Percentiles rank a stretch among this genome's conserved stretches.
Conservation (phyloP, 1,140 invertebrate species). For the Drosophila nasuta region DNA sequence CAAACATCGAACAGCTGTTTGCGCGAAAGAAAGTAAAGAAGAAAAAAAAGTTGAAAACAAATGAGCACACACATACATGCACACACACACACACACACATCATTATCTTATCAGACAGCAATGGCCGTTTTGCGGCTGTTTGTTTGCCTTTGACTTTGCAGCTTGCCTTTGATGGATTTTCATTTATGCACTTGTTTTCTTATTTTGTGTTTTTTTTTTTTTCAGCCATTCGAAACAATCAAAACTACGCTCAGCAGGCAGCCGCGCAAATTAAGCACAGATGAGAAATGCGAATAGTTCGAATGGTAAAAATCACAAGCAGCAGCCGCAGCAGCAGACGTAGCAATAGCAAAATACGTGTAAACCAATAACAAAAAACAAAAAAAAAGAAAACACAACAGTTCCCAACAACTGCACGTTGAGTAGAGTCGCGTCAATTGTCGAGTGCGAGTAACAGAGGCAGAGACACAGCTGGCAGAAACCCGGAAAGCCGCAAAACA, state of each 20-base stretch:
- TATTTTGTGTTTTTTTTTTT: constrained; percentile 27
- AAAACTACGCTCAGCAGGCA: constrained; percentile 13
- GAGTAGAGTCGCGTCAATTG: constrained; percentile 1
- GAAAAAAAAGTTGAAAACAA: constrained; percentile 17
- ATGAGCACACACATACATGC: constrained; percentile 1
- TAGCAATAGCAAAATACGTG: constrained; percentile 50
- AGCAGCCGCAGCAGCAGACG: constrained; percentile 59
- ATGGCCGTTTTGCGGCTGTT: constrained; percentile 34
- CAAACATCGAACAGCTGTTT: constrained; percentile 50
- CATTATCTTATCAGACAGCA: constrained; percentile 67
- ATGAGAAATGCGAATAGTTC: constrained; percentile 76
- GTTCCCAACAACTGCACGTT: constrained; percentile 18
- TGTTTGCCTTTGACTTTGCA: constrained; percentile 47
- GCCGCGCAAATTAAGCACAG: constrained; percentile 35
- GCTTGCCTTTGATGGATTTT: constrained; percentile 38
- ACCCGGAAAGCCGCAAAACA: too few species aligned
- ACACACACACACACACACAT: constrained; percentile 14
- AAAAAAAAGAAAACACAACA: constrained; percentile 7
- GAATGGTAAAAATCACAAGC: constrained; percentile 53
- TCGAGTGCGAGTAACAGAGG: constrained; percentile 8
- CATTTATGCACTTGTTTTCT: constrained; percentile 38
- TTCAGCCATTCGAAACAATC: not conserved
- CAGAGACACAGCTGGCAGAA: not conserved
- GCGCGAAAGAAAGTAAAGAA: constrained; percentile 8
- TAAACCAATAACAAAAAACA: constrained; percentile 49